Conservation (phyloP, 2,113 vertebrate genomes). For the Sceloporus tristichus region DNA sequence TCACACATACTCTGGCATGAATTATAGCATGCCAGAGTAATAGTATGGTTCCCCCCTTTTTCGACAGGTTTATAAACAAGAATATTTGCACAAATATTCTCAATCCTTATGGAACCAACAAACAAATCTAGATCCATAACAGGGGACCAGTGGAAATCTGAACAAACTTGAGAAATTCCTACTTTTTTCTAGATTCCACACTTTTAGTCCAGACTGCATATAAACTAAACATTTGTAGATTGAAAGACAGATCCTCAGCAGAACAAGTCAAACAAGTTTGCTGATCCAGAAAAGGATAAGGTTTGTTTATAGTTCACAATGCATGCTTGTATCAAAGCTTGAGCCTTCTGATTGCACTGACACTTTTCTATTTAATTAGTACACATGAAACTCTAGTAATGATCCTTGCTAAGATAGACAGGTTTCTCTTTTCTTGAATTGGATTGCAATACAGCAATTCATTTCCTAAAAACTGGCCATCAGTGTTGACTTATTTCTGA, state of each 20-base stretch:
- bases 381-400: no score
- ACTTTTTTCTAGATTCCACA: not conserved
- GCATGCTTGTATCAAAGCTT: not conserved
- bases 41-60: no score
- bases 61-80: no score
- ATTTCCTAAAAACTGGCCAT: no score
- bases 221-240: not conserved
- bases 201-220: not conserved
- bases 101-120: not conserved
- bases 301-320: not conserved
- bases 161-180: not conserved
- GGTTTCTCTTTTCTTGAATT: no score
- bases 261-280: not conserved
- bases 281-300: not conserved
- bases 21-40: not conserved
- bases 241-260: not conserved
- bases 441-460: no score
- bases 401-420: no score
- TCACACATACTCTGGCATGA: no score
- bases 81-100: no score
- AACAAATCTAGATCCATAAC: not conserved
- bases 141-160: not conserved
- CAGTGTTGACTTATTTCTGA: no score
- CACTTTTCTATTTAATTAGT: no score
- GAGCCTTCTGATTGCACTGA: not conserved